Percentiles rank a stretch among this genome's conserved stretches.
These are phyloP conservation scores for Drepanosiphum platanoidis DNA, from an alignment of 2,888 invertebrate genomes.

Conservation along the genomic window DNA sequence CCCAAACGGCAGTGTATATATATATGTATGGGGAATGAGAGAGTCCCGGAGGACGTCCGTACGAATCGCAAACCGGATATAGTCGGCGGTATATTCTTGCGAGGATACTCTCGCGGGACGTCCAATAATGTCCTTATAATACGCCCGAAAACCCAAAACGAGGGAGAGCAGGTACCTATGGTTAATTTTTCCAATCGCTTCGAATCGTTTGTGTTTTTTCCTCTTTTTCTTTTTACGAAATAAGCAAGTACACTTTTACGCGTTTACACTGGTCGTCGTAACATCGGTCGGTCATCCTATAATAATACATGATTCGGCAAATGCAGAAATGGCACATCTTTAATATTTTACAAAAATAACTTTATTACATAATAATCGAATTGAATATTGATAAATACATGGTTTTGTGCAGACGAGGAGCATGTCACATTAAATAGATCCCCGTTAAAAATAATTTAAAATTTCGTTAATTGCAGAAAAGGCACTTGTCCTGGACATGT, in stretches of 20 bases:
- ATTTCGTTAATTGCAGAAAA: not conserved
- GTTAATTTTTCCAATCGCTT: no score
- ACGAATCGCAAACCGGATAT: not conserved
- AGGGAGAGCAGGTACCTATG: no score
- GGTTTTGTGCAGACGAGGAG: not conserved
- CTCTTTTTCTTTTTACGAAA: no score
- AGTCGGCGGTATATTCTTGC: no score
- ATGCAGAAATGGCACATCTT: not conserved
- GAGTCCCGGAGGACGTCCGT: not conserved
- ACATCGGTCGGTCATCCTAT: no score
- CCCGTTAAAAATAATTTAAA: not conserved
- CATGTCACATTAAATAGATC: not conserved
- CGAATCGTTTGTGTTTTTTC: no score
- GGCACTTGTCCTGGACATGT: not conserved
- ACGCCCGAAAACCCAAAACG: not conserved
- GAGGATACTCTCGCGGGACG: not conserved
- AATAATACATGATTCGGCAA: not conserved
- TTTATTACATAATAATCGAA: not conserved
- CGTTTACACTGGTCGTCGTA: no score
- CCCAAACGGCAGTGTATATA: no score
- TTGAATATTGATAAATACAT: not conserved
- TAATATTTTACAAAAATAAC: not conserved
- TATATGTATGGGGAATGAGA: not conserved
- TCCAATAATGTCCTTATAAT: not conserved
- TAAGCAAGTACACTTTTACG: no score